These are phyloP conservation scores for Chironomus tentans DNA, from an alignment of 2,888 invertebrate genomes.

Conservation along the genomic window DNA sequence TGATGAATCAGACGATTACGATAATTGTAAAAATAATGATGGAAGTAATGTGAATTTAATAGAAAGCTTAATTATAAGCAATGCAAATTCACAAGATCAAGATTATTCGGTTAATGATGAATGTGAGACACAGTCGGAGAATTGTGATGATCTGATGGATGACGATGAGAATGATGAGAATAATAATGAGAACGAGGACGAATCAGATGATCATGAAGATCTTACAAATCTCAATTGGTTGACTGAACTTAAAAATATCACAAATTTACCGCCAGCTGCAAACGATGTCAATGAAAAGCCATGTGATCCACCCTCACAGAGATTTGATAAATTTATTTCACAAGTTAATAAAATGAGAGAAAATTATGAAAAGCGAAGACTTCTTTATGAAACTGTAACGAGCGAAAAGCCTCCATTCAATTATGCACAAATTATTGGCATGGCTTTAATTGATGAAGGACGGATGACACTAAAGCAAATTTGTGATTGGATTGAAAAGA, in stretches of 20 bases:
- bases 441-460: constrained; percentile 42
- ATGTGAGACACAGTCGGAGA: background rate
- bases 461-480: constrained; percentile 40
- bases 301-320: constrained; percentile 35
- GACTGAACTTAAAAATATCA: constrained; percentile 37
- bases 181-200: constrained; percentile 19
- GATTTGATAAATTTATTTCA: constrained; percentile 38
- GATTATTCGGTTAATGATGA: background rate
- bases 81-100: background rate
- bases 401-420: constrained; percentile 41
- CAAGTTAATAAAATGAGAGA: constrained; percentile 37
- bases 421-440: constrained; percentile 42
- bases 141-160: background rate
- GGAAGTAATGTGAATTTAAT: background rate
- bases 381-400: constrained; percentile 35
- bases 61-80: background rate
- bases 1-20: background rate
- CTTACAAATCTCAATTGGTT: constrained; percentile 40
- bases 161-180: background rate
- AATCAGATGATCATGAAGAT: constrained; percentile 35
- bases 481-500: constrained; percentile 40
- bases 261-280: constrained; percentile 33
- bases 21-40: background rate
- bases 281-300: constrained; percentile 23
- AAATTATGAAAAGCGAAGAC: constrained; percentile 36